These are phyloP conservation scores for Hesperia comma DNA, from an alignment of 2,888 invertebrate species.

Conservation along the genomic window DNA sequence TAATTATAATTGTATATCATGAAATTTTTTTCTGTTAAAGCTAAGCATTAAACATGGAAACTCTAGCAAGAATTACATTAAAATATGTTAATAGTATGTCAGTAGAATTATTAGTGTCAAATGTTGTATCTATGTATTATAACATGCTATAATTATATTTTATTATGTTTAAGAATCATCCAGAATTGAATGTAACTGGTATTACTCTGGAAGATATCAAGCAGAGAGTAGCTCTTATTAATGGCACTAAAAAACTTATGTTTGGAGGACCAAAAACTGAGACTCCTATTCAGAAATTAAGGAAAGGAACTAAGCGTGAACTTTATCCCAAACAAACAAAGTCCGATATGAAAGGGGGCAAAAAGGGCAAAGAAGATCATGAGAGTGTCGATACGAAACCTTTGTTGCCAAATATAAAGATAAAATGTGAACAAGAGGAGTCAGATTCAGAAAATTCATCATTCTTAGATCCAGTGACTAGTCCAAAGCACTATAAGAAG, in stretches of 20 bases:
- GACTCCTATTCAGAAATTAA: conserved; percentile 61
- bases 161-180: conserved; percentile 82
- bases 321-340: conserved; percentile 55
- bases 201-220: conserved; percentile 87
- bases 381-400: conserved; percentile 66
- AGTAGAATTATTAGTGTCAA: too few relatives aligned
- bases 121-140: too few relatives aligned
- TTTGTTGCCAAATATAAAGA: conserved; percentile 72
- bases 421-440: conserved; percentile 73
- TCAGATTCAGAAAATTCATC: conserved; percentile 80
- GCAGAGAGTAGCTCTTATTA: conserved; percentile 76
- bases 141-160: too few relatives aligned
- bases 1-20: too few relatives aligned
- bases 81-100: too few relatives aligned
- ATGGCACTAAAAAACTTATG: conserved; percentile 70
- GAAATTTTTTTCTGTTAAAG: too few relatives aligned
- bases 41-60: too few relatives aligned
- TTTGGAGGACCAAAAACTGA: conserved; percentile 73
- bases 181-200: conserved; percentile 90
- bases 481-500: conserved; percentile 73
- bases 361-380: conserved; percentile 67
- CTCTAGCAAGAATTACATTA: too few relatives aligned
- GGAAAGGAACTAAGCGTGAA: conserved; percentile 68
- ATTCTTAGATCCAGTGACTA: conserved; percentile 71
- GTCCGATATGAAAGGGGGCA: conserved; percentile 54